Evolutionary conservation across 2,888 invertebrate genomes (phyloP).

Genomic region (Gastrophysa polygoni): DNA sequence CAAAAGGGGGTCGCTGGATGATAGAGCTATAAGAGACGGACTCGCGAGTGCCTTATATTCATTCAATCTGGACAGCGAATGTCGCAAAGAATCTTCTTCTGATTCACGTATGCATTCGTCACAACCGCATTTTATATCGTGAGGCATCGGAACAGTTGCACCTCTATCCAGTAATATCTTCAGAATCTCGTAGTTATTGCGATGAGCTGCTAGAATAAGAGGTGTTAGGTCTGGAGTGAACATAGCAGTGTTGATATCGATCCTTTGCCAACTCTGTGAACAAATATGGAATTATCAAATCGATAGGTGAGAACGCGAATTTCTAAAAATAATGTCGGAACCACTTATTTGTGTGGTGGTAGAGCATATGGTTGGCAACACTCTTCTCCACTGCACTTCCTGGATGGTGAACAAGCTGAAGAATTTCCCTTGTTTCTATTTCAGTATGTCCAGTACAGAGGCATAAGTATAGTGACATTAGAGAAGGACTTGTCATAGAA

Average conservation of each 20-base stretch:
- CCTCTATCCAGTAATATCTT: conserved; percentile 92
- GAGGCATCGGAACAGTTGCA: conserved; percentile 88
- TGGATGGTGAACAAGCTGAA: no score
- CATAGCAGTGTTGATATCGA: conserved; percentile 79
- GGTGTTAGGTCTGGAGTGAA: conserved; percentile 95
- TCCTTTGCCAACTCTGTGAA: conserved; percentile 84
- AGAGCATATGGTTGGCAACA: no score
- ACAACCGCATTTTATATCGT: conserved; percentile 90
- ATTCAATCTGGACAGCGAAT: conserved; percentile 89
- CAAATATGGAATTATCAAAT: no score
- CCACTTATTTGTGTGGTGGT: not conserved
- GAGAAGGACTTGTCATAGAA: no score
- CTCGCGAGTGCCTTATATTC: conserved; percentile 91
- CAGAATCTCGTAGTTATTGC: conserved; percentile 95
- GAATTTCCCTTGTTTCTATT: no score
- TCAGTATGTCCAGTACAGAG: no score
- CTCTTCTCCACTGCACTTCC: no score
- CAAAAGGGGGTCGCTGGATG: conserved; percentile 89
- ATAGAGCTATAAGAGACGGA: conserved; percentile 91
- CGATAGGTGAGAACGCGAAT: no score
- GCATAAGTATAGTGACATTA: no score
- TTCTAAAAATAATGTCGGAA: no score
- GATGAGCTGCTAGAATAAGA: conserved; percentile 88
- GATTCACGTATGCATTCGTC: conserved; percentile 81
- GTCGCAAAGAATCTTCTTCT: conserved; percentile 75